Percentiles rank a stretch among this genome's conserved stretches.
These are phyloP conservation scores for Ectobius pallidus DNA, from an alignment of 2,888 invertebrate genomes.

Conservation along the genomic window DNA sequence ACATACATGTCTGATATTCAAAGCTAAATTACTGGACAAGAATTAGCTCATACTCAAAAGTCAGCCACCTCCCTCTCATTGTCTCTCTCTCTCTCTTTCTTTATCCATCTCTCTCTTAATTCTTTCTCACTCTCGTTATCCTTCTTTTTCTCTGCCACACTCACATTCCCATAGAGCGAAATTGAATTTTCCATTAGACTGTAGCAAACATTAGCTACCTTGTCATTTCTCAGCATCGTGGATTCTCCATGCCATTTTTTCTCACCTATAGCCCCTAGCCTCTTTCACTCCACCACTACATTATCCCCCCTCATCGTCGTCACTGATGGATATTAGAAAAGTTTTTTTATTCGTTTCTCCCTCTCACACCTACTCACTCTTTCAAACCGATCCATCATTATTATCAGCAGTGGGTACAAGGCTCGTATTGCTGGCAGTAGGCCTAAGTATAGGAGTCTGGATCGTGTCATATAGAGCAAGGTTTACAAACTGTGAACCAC, in stretches of 20 bases:
- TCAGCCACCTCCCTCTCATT: too few species aligned
- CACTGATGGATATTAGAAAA: constrained; percentile 42
- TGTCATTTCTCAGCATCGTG: constrained; percentile 1
- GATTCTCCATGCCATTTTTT: background rate
- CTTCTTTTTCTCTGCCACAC: too few species aligned
- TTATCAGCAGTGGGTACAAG: constrained; percentile 39
- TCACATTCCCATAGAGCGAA: background rate
- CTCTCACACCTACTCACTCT: constrained; percentile 10
- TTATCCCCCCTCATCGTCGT: constrained; percentile 1
- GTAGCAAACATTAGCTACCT: constrained; percentile 25
- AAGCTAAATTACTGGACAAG: too few species aligned
- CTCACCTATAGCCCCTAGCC: background rate
- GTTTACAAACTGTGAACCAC: background rate
- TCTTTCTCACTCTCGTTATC: too few species aligned
- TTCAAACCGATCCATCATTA: constrained; percentile 43
- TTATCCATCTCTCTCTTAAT: too few species aligned
- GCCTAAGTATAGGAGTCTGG: background rate
- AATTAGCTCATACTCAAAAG: too few species aligned
- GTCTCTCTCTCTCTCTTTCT: too few species aligned
- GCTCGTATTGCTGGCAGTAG: constrained; percentile 10
- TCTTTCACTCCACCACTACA: background rate
- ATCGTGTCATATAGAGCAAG: constrained; percentile 6
- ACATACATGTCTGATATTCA: too few species aligned
- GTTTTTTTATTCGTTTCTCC: constrained; percentile 38
- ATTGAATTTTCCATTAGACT: constrained; percentile 20